Evolutionary conservation across 92 coral and sea anemone genomes (phyloP), one percentile per base, ranked within the genome.

Genomic region (Umimayanthus chanpuru): DNA sequence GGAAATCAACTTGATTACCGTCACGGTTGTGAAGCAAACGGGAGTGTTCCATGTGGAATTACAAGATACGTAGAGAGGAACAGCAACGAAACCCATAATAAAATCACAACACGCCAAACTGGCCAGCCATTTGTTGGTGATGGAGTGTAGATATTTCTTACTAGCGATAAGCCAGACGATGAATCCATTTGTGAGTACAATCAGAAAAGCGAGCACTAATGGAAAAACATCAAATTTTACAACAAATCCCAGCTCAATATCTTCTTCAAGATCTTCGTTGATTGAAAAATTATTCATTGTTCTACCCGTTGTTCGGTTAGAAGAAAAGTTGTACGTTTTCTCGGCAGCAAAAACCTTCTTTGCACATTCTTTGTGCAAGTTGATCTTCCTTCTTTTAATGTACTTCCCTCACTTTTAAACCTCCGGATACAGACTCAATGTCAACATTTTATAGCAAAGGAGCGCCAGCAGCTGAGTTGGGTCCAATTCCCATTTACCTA

Each of bases 91-190:
- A 2, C 87, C 87, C 87, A 83, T 43, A 18, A 71, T 21, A 3
- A 83, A 44, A 83, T 83, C 87, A 55, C 87, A 83, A 1, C 87
- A 73, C 15, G 87, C 87, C 79, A 83, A 83, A 44, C 87, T 83
- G 61, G 78, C 20, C 6, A 83, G 87, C 87, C 77, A 47, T 73
- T 83, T 83, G 87, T 83, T 83, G 2, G 87, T 71, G 50, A 83
- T 53, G 28, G 87, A 83, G 64, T 83, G 67, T 23, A 68, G 87
- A 4, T 41, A 26, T 18, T 28, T 71, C 28, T 83, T 43, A 4
- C 21, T 68, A 8, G 25, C 67, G 15, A 83, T 70, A 4, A 83
- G 16, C 41, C 77, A 70, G 66, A 70, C 29, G 28, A 83, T 70
- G 41, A 70, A 83, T 20, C 87, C 78, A 9, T 83, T 83, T 21